Evolutionary conservation across 1,140 invertebrate species (phyloP).

Genomic region (Colletes latitarsis): DNA sequence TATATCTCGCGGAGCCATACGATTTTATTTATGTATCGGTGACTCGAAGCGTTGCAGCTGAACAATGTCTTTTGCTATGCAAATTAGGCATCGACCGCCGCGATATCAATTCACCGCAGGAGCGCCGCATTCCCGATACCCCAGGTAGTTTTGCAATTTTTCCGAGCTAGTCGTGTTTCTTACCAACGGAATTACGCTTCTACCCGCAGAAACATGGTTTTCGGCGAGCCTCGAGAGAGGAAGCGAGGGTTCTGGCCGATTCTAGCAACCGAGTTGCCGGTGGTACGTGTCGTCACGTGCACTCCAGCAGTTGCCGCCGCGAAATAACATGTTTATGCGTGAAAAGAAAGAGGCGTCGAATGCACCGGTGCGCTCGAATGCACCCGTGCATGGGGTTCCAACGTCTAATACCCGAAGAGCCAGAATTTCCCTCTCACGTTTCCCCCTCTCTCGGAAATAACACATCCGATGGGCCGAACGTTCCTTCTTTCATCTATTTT

Average conservation of each 20-base stretch:
- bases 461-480: no score
- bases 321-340: constrained; percentile 16
- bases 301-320: not conserved
- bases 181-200: not conserved
- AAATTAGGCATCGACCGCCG: not conserved
- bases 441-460: not conserved
- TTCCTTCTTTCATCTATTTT: no score
- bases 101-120: not conserved
- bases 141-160: not conserved
- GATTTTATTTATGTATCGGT: no score
- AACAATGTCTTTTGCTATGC: not conserved
- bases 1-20: no score
- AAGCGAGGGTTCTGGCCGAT: not conserved
- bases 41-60: not conserved
- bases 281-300: constrained; percentile 7
- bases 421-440: not conserved
- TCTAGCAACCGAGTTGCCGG: no score
- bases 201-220: not conserved
- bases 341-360: not conserved
- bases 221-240: not conserved
- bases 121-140: no score
- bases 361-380: not conserved
- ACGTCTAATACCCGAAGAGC: not conserved
- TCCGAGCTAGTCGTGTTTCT: not conserved
- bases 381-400: not conserved